Evolutionary conservation across 2,113 vertebrate genomes (phyloP).

Genomic region (Petrocephalus microphthalmus): DNA sequence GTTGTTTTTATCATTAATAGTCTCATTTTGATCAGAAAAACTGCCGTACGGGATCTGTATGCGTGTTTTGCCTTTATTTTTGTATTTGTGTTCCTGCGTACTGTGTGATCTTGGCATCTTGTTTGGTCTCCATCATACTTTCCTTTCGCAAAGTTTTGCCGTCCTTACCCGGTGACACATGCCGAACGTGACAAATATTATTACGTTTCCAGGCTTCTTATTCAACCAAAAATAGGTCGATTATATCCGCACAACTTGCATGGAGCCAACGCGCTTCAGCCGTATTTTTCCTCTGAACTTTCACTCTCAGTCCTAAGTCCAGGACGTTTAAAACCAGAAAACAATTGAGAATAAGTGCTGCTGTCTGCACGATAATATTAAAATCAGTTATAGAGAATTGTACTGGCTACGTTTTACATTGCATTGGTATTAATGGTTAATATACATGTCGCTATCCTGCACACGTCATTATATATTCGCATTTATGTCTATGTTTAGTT

Average conservation of each 20-base stretch:
- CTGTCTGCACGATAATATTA: neutral
- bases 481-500: neutral
- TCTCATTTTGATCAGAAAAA: neutral
- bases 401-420: neutral
- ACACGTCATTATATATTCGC: neutral
- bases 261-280: neutral
- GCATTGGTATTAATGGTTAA: neutral
- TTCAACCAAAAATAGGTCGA: constrained; percentile 14
- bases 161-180: neutral
- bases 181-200: neutral
- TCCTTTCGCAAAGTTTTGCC: neutral
- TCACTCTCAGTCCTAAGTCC: neutral
- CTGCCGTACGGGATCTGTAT: neutral
- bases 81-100: neutral
- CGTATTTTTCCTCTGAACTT: neutral
- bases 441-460: neutral
- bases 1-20: neutral
- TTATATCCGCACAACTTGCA: neutral
- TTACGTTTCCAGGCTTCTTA: neutral
- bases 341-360: neutral
- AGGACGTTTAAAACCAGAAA: neutral
- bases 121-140: neutral
- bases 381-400: neutral
- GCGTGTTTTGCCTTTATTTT: neutral
- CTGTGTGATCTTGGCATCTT: neutral